phyloP scores from a whole-genome alignment of 2,888 invertebrate genomes.

The Lasioglossum marginatum region DNA sequence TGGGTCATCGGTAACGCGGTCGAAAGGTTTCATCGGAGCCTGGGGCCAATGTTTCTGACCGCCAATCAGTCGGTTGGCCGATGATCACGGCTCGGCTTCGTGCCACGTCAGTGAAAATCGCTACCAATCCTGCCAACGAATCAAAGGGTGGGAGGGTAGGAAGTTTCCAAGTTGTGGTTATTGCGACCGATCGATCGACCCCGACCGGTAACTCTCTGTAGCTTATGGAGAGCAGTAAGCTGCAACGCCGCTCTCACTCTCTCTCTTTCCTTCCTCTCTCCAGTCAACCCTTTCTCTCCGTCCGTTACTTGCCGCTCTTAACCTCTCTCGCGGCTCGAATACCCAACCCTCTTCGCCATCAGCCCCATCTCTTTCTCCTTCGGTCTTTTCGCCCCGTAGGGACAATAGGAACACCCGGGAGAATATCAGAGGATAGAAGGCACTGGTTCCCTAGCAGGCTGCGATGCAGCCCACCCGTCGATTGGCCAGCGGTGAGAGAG shows the following conservation, averaged over 20 bases:
- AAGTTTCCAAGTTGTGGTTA: slow-evolving; percentile 70
- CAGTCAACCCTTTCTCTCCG: not conserved
- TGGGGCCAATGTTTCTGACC: slow-evolving; percentile 65
- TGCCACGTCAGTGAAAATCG: slow-evolving; percentile 70
- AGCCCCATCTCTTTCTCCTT: not conserved
- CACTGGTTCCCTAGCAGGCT: slow-evolving; percentile 56
- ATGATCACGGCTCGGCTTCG: slow-evolving; percentile 62
- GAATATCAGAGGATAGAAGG: slow-evolving; percentile 71
- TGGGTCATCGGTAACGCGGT: slow-evolving; percentile 25
- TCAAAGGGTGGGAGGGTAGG: slow-evolving; percentile 62
- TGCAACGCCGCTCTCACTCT: slow-evolving; percentile 19
- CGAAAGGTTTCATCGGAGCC: slow-evolving; percentile 30
- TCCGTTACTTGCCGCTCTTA: slow-evolving; percentile 60
- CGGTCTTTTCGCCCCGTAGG: slow-evolving; percentile 51
- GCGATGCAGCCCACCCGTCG: slow-evolving; percentile 65
- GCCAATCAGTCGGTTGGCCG: slow-evolving; percentile 67
- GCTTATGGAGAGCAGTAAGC: slow-evolving; percentile 42
- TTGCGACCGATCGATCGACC: slow-evolving; percentile 66
- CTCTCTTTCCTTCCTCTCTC: not conserved
- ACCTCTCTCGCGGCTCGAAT: slow-evolving; percentile 30
- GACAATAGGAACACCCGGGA: slow-evolving; percentile 67
- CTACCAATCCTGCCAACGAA: slow-evolving; percentile 65
- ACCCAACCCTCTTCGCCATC: slow-evolving; percentile 40
- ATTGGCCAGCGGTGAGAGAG: slow-evolving; percentile 75
- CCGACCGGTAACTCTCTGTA: slow-evolving; percentile 56